Base-by-base conservation (phyloP, 1,140 invertebrate genomes). In the Euglossa dilemma region DNA sequence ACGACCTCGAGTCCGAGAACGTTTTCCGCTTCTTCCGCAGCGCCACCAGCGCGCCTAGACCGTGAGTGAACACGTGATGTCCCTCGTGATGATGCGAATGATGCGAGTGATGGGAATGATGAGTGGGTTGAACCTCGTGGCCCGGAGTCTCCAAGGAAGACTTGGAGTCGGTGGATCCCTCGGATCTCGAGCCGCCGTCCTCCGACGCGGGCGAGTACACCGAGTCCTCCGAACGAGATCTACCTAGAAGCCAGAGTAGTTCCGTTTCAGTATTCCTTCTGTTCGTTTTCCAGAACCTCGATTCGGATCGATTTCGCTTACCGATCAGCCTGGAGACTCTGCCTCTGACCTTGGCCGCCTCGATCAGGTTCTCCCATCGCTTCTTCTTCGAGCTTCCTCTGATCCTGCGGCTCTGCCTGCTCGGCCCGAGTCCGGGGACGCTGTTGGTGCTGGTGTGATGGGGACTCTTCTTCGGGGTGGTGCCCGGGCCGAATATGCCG, bases 11-110 rank as follows among this genome's bases (percentile, higher is more conserved):
- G 54, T 96, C 95, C 1, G 96, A 97, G 92, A 97, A 97, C 89
- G 97, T 97, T 92, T 97, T 97, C 61, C 97, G 95, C 92, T 97
- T 97, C 85, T 96, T 96, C 86, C 96, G 96, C 25, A 97, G 94
- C 4, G 97, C 95, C 0, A 96, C 96, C 72, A 97, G 92, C 23
- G 96, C 97, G 9, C 90, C 90, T 14, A 93, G 56, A 2, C 87
- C 91, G 25, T 92, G 91, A 11, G 88, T 82, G 61, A 94, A 92
- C 56, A 92, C 80, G 75, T 93, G 91, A 61, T 93, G 93, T 7
- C 86, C 80, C n/a, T 94, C 93, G 78, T 92, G 87, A 50, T 90
- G 88, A 16, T 91, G 85, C 52, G 74, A 76, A 6, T 88, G 88
- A 25, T 91, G 87, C 2, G 79, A 64, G 11, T 87, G 84, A 47